These are phyloP conservation scores for Pseudorhombus dupliciocellatus DNA, from an alignment of 2,113 vertebrate species.

Conservation along the genomic window DNA sequence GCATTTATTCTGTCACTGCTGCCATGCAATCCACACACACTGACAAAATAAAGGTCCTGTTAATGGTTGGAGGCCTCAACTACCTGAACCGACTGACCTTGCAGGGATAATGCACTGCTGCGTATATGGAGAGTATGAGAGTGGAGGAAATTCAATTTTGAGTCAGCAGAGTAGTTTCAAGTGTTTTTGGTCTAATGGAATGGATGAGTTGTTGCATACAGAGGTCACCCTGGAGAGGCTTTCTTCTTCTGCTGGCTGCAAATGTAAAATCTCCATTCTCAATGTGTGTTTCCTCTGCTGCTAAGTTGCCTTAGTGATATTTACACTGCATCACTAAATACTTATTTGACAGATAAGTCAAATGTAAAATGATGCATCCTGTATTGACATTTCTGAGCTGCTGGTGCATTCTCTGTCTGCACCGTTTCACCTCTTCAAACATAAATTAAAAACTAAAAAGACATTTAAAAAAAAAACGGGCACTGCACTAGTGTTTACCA, in stretches of 20 bases:
- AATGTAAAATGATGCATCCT: neutral
- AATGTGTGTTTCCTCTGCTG: slow-evolving; percentile 16
- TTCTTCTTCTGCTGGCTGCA: slow-evolving; percentile 27
- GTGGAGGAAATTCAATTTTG: slow-evolving; percentile 74
- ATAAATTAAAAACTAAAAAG: neutral
- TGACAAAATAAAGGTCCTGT: slow-evolving; percentile 58
- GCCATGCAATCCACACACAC: slow-evolving; percentile 43
- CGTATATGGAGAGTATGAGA: slow-evolving; percentile 72
- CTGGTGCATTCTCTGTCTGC: neutral
- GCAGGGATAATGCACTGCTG: slow-evolving; percentile 71
- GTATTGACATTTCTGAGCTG: neutral
- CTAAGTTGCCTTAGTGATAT: neutral
- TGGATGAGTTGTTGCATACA: slow-evolving; percentile 57
- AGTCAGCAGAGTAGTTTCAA: slow-evolving; percentile 70
- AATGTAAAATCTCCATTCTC: slow-evolving; percentile 45
- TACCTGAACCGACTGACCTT: slow-evolving; percentile 70
- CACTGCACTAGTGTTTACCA: neutral
- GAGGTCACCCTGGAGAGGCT: slow-evolving; percentile 62
- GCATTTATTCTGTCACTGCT: slow-evolving; percentile 58
- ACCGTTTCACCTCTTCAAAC: neutral
- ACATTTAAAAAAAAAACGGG: too few species aligned
- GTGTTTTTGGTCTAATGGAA: slow-evolving; percentile 76
- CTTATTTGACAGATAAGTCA: neutral
- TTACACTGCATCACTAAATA: neutral
- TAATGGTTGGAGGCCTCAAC: slow-evolving; percentile 53